Percentiles rank a stretch among this genome's conserved stretches.
Conservation (phyloP, 2,888 invertebrate species). For the Timandra comae region DNA sequence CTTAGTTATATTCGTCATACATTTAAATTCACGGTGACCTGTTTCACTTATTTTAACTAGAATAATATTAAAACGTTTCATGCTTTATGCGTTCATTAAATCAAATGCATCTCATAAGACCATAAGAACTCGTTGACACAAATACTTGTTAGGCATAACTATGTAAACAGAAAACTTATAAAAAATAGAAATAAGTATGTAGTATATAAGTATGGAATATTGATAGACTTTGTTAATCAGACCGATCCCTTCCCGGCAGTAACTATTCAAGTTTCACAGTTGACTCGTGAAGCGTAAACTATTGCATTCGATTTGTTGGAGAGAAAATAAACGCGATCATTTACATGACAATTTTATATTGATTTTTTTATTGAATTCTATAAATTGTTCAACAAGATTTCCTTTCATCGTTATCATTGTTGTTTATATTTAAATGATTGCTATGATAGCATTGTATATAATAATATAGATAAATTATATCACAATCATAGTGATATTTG, state of each 20-base stretch:
- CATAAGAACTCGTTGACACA: constrained; percentile 21
- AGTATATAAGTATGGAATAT: constrained; percentile 23
- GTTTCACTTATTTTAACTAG: background rate
- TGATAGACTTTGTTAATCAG: constrained; percentile 33
- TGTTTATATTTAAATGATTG: too few relatives aligned
- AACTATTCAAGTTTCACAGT: constrained; percentile 18
- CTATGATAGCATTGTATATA: too few relatives aligned
- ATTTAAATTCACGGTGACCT: background rate
- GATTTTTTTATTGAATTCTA: too few relatives aligned
- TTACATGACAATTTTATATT: too few relatives aligned
- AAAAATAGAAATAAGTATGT: constrained; percentile 16
- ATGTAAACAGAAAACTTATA: constrained; percentile 19
- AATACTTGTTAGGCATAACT: constrained; percentile 20
- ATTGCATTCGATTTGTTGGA: too few relatives aligned
- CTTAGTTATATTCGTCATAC: too few relatives aligned
- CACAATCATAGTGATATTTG: too few relatives aligned
- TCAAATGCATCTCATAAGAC: constrained; percentile 14
- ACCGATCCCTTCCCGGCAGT: constrained; percentile 24
- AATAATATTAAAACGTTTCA: constrained; percentile 6
- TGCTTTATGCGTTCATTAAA: constrained; percentile 6
- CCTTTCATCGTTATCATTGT: too few relatives aligned
- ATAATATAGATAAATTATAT: too few relatives aligned
- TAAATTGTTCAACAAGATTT: too few relatives aligned
- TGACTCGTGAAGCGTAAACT: constrained; percentile 25
- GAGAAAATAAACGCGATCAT: too few relatives aligned